These are phyloP conservation scores for Pogoniulus pusillus DNA, from an alignment of 2,797 vertebrate species.

Conservation along the genomic window DNA sequence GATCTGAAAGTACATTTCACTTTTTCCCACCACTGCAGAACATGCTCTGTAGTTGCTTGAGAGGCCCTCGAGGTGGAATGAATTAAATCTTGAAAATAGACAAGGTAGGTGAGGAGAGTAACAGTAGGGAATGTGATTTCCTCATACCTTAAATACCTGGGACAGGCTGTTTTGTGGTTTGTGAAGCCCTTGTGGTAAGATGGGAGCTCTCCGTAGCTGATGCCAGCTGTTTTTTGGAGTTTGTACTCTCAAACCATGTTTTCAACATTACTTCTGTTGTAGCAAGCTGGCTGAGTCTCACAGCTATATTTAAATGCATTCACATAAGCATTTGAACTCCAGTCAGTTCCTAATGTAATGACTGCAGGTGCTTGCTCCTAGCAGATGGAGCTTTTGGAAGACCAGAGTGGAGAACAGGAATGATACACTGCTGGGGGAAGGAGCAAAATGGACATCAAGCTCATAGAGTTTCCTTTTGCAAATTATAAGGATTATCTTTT, in stretches of 20 bases:
- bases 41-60: not conserved
- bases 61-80: not conserved
- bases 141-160: not conserved
- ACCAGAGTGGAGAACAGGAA: not conserved
- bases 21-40: not conserved
- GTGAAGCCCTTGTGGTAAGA: not conserved
- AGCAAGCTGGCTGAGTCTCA: constrained; percentile 46
- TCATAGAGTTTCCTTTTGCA: not conserved
- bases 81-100: not conserved
- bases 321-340: constrained; percentile 39
- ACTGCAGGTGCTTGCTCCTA: constrained; percentile 26
- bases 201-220: not conserved
- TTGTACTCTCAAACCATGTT: constrained; percentile 16
- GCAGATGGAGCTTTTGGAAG: not conserved
- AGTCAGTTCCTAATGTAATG: constrained; percentile 11
- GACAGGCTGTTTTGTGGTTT: not conserved
- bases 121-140: not conserved
- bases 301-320: constrained; percentile 16
- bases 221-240: constrained; percentile 5
- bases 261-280: constrained; percentile 5
- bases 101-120: not conserved
- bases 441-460: not conserved
- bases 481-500: not conserved
- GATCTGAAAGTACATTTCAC: not conserved
- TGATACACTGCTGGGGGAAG: not conserved